A percentile compares a stretch with the other conserved stretches of the same genome.
These are phyloP conservation scores for Spodoptera picta DNA, from an alignment of 2,888 invertebrate species.

Conservation along the genomic window DNA sequence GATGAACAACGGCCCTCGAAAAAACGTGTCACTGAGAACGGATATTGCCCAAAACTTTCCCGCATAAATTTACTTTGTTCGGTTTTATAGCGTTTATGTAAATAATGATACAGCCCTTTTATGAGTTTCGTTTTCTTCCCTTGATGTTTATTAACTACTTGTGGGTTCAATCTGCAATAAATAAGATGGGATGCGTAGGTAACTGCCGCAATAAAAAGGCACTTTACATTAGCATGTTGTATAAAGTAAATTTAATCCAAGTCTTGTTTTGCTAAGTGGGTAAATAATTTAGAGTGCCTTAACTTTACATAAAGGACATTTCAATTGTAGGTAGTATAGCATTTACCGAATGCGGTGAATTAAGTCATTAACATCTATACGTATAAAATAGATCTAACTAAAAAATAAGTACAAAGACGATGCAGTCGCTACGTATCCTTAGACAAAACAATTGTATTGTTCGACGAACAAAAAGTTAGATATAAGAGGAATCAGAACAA, in stretches of 20 bases:
- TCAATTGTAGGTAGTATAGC: too few relatives aligned
- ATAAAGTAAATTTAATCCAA: conserved; percentile 48
- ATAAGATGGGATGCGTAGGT: conserved; percentile 47
- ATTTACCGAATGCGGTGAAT: too few relatives aligned
- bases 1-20: conserved; percentile 85
- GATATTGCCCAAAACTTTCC: conserved; percentile 82
- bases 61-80: conserved; percentile 82
- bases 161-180: conserved; percentile 55
- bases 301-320: too few relatives aligned
- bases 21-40: conserved; percentile 85
- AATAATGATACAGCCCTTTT: conserved; percentile 77
- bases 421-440: conserved; percentile 11
- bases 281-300: conserved; percentile 10
- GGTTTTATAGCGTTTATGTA: conserved; percentile 77
- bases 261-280: conserved; percentile 14
- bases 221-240: conserved; percentile 52
- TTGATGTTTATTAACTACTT: conserved; percentile 60
- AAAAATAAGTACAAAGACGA: background rate
- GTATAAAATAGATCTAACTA: too few relatives aligned
- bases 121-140: conserved; percentile 63
- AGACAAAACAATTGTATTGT: conserved; percentile 31
- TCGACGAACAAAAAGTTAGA: conserved; percentile 31
- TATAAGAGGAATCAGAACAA: conserved; percentile 43
- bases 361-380: too few relatives aligned
- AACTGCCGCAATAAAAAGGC: conserved; percentile 49